Percentiles rank a stretch among this genome's conserved stretches.
These are phyloP conservation scores for Trinectes maculatus DNA, from an alignment of 2,113 vertebrate genomes.

Conservation along the genomic window DNA sequence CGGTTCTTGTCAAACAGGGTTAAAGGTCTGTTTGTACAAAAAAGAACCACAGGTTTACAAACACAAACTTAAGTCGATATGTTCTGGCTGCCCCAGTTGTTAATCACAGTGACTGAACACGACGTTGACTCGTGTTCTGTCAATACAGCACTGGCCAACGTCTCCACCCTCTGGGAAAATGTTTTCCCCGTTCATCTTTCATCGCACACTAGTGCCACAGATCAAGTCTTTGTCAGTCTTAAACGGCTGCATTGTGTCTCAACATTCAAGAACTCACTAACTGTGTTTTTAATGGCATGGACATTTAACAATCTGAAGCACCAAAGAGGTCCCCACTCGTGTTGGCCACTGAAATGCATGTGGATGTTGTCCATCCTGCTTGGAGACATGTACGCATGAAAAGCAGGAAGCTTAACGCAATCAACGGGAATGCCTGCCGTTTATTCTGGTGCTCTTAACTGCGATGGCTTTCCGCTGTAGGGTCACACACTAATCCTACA, in stretches of 20 bases:
- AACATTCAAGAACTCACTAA: conserved; percentile 12
- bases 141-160: background rate
- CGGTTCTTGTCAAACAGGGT: background rate
- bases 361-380: conserved; percentile 50
- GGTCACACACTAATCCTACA: conserved; percentile 69
- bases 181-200: background rate
- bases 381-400: conserved; percentile 63
- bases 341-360: conserved; percentile 50
- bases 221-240: too few species aligned
- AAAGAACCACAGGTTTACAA: conserved; percentile 2
- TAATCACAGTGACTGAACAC: background rate
- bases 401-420: conserved; percentile 59
- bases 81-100: conserved; percentile 1
- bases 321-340: conserved; percentile 24
- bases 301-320: conserved; percentile 34
- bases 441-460: conserved; percentile 47
- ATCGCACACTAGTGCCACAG: background rate
- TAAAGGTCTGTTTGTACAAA: background rate
- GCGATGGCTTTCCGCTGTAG: conserved; percentile 57
- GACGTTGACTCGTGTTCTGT: too few species aligned
- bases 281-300: conserved; percentile 37
- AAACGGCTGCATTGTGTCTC: too few species aligned
- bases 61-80: conserved; percentile 8
- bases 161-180: conserved; percentile 2
- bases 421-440: conserved; percentile 61